phyloP scores from a whole-genome alignment of 2,113 vertebrate genomes.

The Cryptoleucopteryx plumbea region DNA sequence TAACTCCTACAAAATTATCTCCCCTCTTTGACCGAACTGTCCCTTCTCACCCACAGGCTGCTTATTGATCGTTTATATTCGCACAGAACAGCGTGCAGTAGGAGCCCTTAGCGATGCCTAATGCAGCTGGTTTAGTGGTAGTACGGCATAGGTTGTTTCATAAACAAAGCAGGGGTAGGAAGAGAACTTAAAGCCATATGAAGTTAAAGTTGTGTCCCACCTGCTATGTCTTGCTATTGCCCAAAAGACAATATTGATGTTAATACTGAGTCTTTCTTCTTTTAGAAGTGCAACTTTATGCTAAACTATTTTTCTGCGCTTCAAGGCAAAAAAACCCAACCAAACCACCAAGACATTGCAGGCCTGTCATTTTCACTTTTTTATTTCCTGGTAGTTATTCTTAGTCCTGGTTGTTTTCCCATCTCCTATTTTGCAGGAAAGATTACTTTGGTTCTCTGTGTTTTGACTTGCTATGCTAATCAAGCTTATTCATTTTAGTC shows the following conservation, averaged over 20 bases:
- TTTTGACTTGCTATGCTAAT: neutral
- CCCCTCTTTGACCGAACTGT: rapidly evolving
- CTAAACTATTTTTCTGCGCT: neutral
- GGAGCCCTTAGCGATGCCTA: rapidly evolving
- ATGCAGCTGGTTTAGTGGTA: neutral
- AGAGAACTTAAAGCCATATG: neutral
- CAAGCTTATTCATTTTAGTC: neutral
- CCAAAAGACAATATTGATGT: neutral
- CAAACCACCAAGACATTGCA: neutral
- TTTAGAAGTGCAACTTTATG: neutral
- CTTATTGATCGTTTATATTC: rapidly evolving
- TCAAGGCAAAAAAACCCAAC: neutral
- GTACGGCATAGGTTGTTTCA: neutral
- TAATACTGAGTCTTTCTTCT: neutral
- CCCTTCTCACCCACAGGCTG: rapidly evolving
- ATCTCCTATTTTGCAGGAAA: neutral
- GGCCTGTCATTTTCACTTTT: neutral
- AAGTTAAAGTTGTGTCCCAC: neutral
- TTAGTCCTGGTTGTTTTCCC: neutral
- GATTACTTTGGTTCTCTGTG: neutral
- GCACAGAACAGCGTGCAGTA: too few relatives aligned
- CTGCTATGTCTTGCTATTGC: neutral
- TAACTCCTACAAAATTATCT: neutral
- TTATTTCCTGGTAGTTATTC: neutral
- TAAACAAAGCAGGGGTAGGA: neutral